phyloP scores from a whole-genome alignment of 1,140 invertebrate genomes.

The Nasonia giraulti region DNA sequence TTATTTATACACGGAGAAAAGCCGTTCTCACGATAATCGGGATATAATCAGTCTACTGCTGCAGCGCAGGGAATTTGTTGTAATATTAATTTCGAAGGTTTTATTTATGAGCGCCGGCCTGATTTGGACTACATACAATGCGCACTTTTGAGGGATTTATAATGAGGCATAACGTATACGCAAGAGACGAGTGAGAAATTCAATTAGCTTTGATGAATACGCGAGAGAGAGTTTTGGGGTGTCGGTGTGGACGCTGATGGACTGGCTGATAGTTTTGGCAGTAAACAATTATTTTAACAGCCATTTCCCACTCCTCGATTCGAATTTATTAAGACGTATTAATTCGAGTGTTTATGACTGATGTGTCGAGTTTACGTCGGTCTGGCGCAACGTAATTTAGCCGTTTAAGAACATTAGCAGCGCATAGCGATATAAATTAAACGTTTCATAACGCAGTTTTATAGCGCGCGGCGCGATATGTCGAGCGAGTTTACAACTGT shows the following conservation, averaged over 20 bases:
- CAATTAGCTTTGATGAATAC: background rate
- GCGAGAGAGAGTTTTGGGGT: background rate
- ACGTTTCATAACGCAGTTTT: background rate
- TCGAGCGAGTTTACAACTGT: background rate
- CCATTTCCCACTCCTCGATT: background rate
- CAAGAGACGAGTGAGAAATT: background rate
- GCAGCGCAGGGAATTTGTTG: slow-evolving; percentile 3
- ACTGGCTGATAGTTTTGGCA: background rate
- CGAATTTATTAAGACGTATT: background rate
- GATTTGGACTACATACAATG: background rate
- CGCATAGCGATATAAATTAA: background rate
- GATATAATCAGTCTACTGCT: background rate
- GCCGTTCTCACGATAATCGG: slow-evolving; percentile 48
- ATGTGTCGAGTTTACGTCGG: too few relatives aligned
- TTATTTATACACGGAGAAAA: slow-evolving; percentile 5
- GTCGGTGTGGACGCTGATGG: background rate
- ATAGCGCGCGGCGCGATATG: background rate
- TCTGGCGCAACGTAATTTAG: background rate
- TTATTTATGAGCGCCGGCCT: background rate
- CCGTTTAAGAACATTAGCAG: background rate
- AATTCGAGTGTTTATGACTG: background rate
- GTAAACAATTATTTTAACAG: background rate
- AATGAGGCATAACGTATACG: background rate
- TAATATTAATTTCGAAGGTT: background rate
- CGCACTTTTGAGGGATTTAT: background rate